Base-by-base conservation (phyloP, 2,888 invertebrate genomes). In the Subacronicta megacephala region DNA sequence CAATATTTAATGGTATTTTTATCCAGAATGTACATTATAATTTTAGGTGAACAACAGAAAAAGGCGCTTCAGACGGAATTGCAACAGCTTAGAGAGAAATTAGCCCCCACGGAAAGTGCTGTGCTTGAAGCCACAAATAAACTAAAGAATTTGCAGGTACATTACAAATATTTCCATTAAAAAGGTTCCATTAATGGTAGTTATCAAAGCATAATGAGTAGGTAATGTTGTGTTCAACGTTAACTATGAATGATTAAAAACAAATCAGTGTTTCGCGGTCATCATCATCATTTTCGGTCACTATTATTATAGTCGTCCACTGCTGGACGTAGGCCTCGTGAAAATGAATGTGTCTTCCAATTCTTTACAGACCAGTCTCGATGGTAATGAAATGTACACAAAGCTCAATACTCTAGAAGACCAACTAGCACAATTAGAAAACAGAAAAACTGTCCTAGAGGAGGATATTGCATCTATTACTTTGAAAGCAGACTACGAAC, bases 351-450 rank as follows among this genome's bases (percentile, higher is more conserved):
- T n/a, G n/a, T 10, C 26, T 26, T 10, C 9, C 0, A 26, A 26
- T 26, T 10, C 26, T 26, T 26, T 26, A 43, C 93, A 96, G 95
- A 87, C 92, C 55, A 95, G 95, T 75, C 90, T 97, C 10, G 95
- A 96, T 58, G 96, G 96, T 29, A 97, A 97, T 81, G 97, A 97
- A 84, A 96, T 96, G 82, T 96, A 96, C 76, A 85, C 93, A 1
- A 96, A 97, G 84, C 90, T 97, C n/a, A 95, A 95, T 66, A 95
- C 92, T 42, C 83, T 97, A 66, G 97, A 97, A 83, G 95, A 96
- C 50, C 96, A 96, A 81, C 90, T 97, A 75, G 95, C 96, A 10
- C 95, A 96, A 55, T 85, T 96, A 31, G 96, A 96, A 75, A 95
- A 95, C 65, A 96, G 95, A 69, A 97, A 96, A 82, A 95, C 95